Base-by-base conservation (phyloP, 2,888 invertebrate genomes). In the Stenoptilia bipunctidactyla region DNA sequence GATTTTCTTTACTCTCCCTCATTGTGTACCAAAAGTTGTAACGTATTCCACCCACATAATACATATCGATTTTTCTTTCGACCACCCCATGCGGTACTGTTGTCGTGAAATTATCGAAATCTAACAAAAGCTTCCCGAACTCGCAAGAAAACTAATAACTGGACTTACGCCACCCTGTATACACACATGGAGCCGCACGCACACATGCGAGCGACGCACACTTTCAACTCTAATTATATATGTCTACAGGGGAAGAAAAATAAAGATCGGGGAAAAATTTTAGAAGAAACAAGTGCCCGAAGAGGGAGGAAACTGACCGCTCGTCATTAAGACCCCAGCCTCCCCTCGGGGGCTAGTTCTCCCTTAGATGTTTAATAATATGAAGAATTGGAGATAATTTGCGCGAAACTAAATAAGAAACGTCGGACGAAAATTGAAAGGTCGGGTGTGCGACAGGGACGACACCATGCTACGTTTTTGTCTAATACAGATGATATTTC, bases 311-410 rank as follows among this genome's bases (percentile, higher is more conserved):
- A 8, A 20, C 74, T 82, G 82, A 82, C 82, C 82, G 75, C 75
- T 69, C 72, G 68, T 80, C 80, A 80, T 82, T 80, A 82, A 66
- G 63, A 66, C 70, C 66, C 70, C 67, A 50, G 43, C 41, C 46
- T 44, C 46, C 40, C 48, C 50, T 47, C 51, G 50, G 42, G 38
- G 69, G 72, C 72, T 73, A 72, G 71, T 74, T 72, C 69, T 72
- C 80, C 80, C 77, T 55, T 56, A 63, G 80, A 77, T 82, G 83
- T 82, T 82, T 83, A 83, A 83, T 83, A 82, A 83, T 83, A 83
- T 83, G 83, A 83, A 82, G 83, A 83, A 83, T 83, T 82, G 83
- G 83, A 80, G 82, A 83, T 83, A 83, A 83, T 83, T 83, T 83
- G 83, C 82, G 82, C 79, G 80, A 82, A 83, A 83, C 83, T 83